These are phyloP conservation scores for Zoanthus solanderi DNA, from an alignment of 92 coral and sea anemone species.

Conservation along the genomic window DNA sequence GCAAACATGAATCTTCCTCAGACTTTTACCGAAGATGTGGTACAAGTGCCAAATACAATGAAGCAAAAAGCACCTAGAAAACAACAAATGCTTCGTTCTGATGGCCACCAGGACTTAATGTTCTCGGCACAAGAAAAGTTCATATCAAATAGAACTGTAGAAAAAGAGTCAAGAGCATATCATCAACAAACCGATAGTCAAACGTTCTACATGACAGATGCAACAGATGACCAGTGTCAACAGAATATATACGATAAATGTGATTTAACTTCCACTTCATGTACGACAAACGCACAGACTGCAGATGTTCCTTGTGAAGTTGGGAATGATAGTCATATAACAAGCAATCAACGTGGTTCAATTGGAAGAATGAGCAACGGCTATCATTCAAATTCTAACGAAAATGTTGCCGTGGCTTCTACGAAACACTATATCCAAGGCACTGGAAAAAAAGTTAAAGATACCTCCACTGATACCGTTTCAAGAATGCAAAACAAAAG, in stretches of 20 bases:
- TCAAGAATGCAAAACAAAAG: conserved; percentile 9
- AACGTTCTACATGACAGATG: background rate
- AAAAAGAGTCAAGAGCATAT: background rate
- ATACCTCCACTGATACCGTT: background rate
- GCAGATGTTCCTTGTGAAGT: background rate
- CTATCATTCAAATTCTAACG: conserved; percentile 27
- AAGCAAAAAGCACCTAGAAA: background rate
- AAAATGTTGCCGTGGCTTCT: conserved; percentile 2
- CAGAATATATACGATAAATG: background rate
- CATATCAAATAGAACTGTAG: background rate
- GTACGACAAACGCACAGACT: background rate
- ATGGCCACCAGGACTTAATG: conserved; percentile 18
- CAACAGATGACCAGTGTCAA: background rate
- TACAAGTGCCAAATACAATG: background rate
- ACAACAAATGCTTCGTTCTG: conserved; percentile 1
- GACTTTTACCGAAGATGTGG: background rate
- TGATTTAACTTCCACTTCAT: background rate
- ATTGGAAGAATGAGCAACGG: conserved; percentile 39
- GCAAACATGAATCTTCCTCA: background rate
- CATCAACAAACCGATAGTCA: conserved; percentile 2
- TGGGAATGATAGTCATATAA: background rate
- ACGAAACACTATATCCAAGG: conserved; percentile 7
- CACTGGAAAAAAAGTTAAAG: background rate
- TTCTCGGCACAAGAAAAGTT: background rate
- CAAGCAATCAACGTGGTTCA: conserved; percentile 9